Evolutionary conservation across 2,113 vertebrate genomes (phyloP), one percentile per base, ranked within the genome.

Genomic region (Cololabis saira): DNA sequence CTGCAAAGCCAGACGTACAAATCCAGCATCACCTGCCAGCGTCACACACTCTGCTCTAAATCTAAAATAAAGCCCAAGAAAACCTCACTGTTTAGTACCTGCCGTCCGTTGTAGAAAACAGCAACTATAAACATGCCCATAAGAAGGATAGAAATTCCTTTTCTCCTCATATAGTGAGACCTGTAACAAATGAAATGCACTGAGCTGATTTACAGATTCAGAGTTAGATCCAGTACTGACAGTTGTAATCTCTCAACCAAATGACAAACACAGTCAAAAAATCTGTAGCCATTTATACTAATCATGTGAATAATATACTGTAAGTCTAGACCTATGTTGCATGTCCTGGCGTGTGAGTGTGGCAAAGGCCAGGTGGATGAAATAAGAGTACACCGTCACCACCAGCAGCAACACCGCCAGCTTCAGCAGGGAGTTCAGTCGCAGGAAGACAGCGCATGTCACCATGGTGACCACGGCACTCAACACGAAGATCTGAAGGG

Each of bases 391-490:
- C 59, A 96, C 87, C 0, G 93, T 91, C 24, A 96, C 94, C 72
- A 95, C 95, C 33, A 98, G 93, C 67, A 98, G 90, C 61, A 99
- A 90, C 45, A 96, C 95, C 0, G 95, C 95, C 85, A 99, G 88
- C 93, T 98, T 99, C 84, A 99, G 89, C 68, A 98, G 93, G 0
- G 96, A 99, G 90, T 97, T 99, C 6, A 98, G 93, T 18, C 96
- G 95, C 53, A 98, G 93, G 70, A 99, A 99, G 1, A 98, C 97
- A 0, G 97, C 97, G 75, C 97, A 99, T 7, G 98, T 98, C 83
- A 99, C 97, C 97, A 99, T 98, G 71, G 97, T 96, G 72, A 99
- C 87, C 43, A 98, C 95, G 1, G 94, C 95, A 1, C 96, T 97
- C 87, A 98, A 91, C 76, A 97, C 93, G 10, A 98, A 99, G 86